Base-by-base conservation (phyloP, 2,888 invertebrate genomes). In the Eupithecia insigniata region DNA sequence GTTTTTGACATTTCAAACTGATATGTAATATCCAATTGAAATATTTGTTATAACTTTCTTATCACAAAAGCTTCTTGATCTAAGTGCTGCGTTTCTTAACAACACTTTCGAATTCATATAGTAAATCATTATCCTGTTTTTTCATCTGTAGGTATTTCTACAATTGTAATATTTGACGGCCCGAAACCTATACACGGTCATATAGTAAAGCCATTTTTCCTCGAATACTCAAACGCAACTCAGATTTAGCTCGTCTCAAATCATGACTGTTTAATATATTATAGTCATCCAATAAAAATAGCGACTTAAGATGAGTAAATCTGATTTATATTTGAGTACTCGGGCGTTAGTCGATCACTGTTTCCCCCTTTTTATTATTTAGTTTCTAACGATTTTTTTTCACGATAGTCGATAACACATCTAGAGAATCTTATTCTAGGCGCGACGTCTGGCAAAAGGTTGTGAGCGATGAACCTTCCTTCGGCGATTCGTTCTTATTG, bases 391-490 rank as follows among this genome's bases (percentile, higher is more conserved):
- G 14, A 1, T 16, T 43, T 43, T 46, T 46, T 46, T 36, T 3
- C 8, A 51, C 2, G 22, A 4, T 12, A 3, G 1, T 22, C 55
- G 5, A 55, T 55, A 55, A 55, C 55, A 26, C 26, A 30, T 60
- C 60, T 60, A 60, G 60, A 18, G 30, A 60, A 60, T 30, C 30
- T 18, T 60, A 30, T 60, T 67, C 73, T 1, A n/a, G n/a, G 62
- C 0, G 43, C 69, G 61, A 58, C 73, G 76, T 76, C 73, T 76
- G 76, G 71, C 55, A 66, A 73, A 72, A 76, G 74, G 76, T 76
- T 76, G 72, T 76, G 76, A 76, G 73, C 76, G 76, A 76, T 76
- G 76, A 76, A 74, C 76, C 74, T 72, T 72, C 66, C 67, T 68
- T 66, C 46, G 60, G 66, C 69, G 74, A 73, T 74, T 76, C 70